Base-by-base conservation (phyloP, 1,140 invertebrate genomes). In the Habropoda laboriosa region DNA sequence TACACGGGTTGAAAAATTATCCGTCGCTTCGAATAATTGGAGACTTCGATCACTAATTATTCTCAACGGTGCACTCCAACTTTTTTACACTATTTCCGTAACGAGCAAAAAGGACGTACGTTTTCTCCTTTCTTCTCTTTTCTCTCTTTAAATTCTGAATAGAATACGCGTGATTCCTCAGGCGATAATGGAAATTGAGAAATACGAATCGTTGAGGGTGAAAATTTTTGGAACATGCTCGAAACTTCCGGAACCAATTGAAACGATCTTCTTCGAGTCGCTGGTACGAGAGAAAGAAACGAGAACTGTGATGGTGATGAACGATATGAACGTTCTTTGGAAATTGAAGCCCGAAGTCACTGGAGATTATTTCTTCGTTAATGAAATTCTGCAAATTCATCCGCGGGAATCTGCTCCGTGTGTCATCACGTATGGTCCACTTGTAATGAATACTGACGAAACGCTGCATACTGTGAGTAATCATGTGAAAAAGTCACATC, bases 221-320 rank as follows among this genome's bases (percentile, higher is more conserved):
- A 85, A 63, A 27, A 64, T 93, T 13, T 84, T 81, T 5, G 93
- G 93, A 61, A 85, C 80, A 73, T 92, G 91, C 51, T 80, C 83
- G 8, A 87, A 89, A 64, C 61, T 92, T 40, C 92, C 93, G 12
- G 80, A 91, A 24, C 86, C 93, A 18, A 83, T 53, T n/a, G 88
- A 88, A 18, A 90, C 75, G 0, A 77, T 94, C 1, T 35, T 72
- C 10, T 93, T 93, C 78, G 73, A 18, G 8, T 86, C 84, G 57
- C 73, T 89, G 24, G 92, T 93, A 13, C 80, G 92, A 24, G 71
- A 87, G 30, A 79, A 68, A 68, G 63, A 87, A 58, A 87, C 35
- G 4, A 87, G 88, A 78, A 70, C 82, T 38, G 53, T 93, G 13
- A 72, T 74, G 3, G 73, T 93, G 24, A 64, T 58, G 45, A 94